Base-by-base conservation (phyloP, 2,113 vertebrate species). In the Planiliza haematocheilus region DNA sequence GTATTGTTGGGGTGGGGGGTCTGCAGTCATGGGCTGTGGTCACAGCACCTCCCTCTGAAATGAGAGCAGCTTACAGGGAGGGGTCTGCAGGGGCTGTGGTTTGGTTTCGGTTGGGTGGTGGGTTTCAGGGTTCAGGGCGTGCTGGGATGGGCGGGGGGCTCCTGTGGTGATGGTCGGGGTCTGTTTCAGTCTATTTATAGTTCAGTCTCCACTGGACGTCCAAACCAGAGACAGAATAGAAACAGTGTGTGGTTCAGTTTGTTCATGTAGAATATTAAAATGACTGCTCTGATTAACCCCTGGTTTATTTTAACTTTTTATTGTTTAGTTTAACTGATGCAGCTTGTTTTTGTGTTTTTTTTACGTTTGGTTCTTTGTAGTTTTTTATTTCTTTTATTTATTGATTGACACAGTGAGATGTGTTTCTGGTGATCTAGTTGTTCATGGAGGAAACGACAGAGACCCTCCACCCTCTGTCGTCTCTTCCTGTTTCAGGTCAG, bases 11-110 rank as follows among this genome's bases (percentile, higher is more conserved):
- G 45, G 59, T 43, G 11, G 24, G 67, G 65, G 60, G 60, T 51
- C 74, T 69, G 38, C 74, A 58, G 24, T 1, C 45, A 65, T 77
- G 60, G n/a, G 24, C 52, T 11, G 51, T 39, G 70, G 77, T 74
- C 8, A 36, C 37, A 62, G 51, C 37, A 50, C 70, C 77, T 50
- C 70, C 63, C 77, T 73, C 48, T 17, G 37, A 57, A 42, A 53
- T 20, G 20, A 24, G 4, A 45, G 55, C 61, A 41, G 68, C 10
- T 1, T 56, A 46, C 43, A 48, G 21, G 58, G 52, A 64, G 72
- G 53, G 59, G 53, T 52, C 8, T 53, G 76, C 2, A 52, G 60
- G 57, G 24, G 24, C 16, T 14, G 0, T 21, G 57, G 51, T 41
- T 36, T 50, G 45, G 16, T 18, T 41, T 21, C 49, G 34, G 24